These are phyloP conservation scores for Brachionus calyciflorus DNA, from an alignment of 1,140 invertebrate species.

Conservation along the genomic window DNA sequence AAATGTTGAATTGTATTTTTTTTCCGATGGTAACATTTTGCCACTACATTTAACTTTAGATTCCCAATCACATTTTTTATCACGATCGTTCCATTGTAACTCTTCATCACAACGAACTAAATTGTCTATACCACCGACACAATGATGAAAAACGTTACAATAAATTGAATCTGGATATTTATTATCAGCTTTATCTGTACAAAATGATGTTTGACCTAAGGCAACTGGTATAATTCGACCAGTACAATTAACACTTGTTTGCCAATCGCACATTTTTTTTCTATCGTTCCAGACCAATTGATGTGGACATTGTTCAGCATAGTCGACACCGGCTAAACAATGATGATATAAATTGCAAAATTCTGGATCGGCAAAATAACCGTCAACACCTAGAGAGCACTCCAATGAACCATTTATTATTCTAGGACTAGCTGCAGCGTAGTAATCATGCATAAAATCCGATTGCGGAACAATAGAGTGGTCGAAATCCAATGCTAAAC, in stretches of 20 bases:
- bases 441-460: constrained; percentile 14
- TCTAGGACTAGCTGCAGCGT: background rate
- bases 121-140: constrained; percentile 41
- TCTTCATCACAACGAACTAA: constrained; percentile 28
- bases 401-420: constrained; percentile 40
- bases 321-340: constrained; percentile 34
- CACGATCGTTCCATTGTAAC: constrained; percentile 16
- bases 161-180: constrained; percentile 41
- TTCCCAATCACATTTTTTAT: constrained; percentile 41
- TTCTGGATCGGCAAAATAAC: constrained; percentile 42
- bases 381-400: constrained; percentile 13
- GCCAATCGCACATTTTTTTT: constrained; percentile 47
- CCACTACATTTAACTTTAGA: constrained; percentile 4
- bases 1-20: constrained; percentile 42
- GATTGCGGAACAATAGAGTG: background rate
- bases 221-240: constrained; percentile 37
- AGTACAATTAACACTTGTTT: constrained; percentile 46
- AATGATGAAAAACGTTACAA: constrained; percentile 47
- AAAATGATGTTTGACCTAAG: constrained; percentile 43
- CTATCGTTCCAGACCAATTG: constrained; percentile 44
- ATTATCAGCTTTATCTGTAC: constrained; percentile 29
- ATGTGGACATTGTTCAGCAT: constrained; percentile 46
- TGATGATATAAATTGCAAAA: constrained; percentile 46
- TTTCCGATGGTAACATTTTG: constrained; percentile 39
- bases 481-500: background rate